Percentiles rank a stretch among this genome's conserved stretches.
Conservation (phyloP, 2,797 vertebrate genomes). For the Chromis chromis region DNA sequence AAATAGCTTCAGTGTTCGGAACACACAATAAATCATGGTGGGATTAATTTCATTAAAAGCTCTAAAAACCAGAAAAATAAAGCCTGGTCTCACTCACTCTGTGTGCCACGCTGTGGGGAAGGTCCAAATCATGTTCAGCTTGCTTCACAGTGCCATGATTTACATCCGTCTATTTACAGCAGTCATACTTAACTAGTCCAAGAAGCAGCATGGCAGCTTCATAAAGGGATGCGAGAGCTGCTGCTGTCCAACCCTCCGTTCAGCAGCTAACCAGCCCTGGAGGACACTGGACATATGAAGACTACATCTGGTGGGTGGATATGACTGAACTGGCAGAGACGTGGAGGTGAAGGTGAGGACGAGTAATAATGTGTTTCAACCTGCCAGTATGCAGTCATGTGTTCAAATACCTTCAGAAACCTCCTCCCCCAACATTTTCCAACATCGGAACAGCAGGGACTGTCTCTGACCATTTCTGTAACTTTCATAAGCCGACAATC, state of each 20-base stretch:
- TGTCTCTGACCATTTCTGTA: neutral
- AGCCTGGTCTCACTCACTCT: constrained; percentile 19
- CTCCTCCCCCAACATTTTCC: neutral
- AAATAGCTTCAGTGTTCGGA: constrained; percentile 42
- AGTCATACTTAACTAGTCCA: constrained; percentile 28
- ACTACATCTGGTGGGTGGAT: constrained; percentile 54
- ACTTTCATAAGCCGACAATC: neutral
- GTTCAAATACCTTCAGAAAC: neutral
- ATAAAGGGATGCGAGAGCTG: constrained; percentile 32
- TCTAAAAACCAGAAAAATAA: constrained; percentile 32
- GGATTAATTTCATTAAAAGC: constrained; percentile 61
- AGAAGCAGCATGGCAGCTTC: constrained; percentile 44
- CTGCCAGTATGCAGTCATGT: neutral
- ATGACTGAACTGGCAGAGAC: constrained; percentile 23
- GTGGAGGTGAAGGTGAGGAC: constrained; percentile 35
- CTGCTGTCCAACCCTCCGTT: constrained; percentile 25
- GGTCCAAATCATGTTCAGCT: constrained; percentile 46
- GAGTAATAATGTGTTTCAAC: constrained; percentile 3
- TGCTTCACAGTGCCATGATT: constrained; percentile 47
- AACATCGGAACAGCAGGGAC: neutral
- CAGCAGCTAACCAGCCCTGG: constrained; percentile 39
- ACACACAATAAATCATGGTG: constrained; percentile 22
- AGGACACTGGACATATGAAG: constrained; percentile 56
- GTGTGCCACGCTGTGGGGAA: constrained; percentile 28
- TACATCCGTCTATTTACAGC: constrained; percentile 58